These are phyloP conservation scores for Subanguina moxae DNA, from an alignment of 1,140 invertebrate genomes.

Conservation along the genomic window DNA sequence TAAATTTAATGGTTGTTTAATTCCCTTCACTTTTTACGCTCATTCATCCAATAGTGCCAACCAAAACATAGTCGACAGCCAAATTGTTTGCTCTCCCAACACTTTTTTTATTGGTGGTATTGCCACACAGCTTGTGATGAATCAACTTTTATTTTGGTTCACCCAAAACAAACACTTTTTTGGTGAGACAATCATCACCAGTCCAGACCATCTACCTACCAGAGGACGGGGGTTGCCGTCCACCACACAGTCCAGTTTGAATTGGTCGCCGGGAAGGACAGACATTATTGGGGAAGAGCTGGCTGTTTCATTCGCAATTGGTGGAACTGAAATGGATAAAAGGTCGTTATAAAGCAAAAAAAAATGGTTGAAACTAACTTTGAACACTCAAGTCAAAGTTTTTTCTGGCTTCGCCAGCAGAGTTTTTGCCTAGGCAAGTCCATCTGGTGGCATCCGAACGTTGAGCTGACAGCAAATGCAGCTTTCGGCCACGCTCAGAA, in stretches of 20 bases:
- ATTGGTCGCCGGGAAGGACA: slow-evolving; percentile 57
- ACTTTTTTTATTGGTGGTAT: too few relatives aligned
- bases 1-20: background rate
- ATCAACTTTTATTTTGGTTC: background rate
- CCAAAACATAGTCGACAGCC: too few relatives aligned
- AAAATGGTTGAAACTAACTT: too few relatives aligned
- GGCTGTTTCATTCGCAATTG: slow-evolving; percentile 46
- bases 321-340: slow-evolving; percentile 41
- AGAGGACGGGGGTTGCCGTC: slow-evolving; percentile 59
- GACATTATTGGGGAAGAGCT: slow-evolving; percentile 48
- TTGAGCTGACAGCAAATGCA: slow-evolving; percentile 47
- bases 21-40: background rate
- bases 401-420: slow-evolving; percentile 60
- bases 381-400: slow-evolving; percentile 44
- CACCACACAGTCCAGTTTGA: slow-evolving; percentile 60
- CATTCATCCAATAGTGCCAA: too few relatives aligned
- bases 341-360: too few relatives aligned
- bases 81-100: too few relatives aligned
- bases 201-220: slow-evolving; percentile 16
- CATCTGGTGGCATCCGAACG: slow-evolving; percentile 31
- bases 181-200: background rate
- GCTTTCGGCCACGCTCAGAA: slow-evolving; percentile 36
- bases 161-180: background rate
- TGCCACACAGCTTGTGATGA: background rate
- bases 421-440: slow-evolving; percentile 56